A percentile compares a stretch with the other conserved stretches of the same genome.
Conservation (phyloP, 2,113 vertebrate genomes). For the Tyrannus savana region DNA sequence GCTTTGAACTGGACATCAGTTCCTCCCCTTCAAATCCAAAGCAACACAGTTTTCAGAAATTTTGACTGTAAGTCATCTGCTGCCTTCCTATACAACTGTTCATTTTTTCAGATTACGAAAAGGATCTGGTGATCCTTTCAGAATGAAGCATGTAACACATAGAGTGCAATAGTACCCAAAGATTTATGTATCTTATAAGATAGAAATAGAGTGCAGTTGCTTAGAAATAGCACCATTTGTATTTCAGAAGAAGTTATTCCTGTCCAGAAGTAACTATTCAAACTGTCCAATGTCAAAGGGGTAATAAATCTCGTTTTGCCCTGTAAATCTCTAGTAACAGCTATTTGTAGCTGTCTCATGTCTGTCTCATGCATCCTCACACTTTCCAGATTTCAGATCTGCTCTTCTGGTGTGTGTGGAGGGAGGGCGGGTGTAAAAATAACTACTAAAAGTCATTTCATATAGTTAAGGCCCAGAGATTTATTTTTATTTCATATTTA, state of each 20-base stretch:
- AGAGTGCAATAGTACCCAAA: neutral
- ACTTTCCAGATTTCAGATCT: neutral
- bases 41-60: neutral
- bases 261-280: neutral
- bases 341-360: neutral
- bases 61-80: neutral
- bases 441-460: neutral
- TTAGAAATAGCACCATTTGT: neutral
- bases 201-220: neutral
- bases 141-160: neutral
- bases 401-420: neutral
- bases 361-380: neutral
- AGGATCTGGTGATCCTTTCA: neutral
- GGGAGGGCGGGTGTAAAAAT: too few relatives aligned
- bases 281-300: neutral
- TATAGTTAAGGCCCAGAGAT: neutral
- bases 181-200: neutral
- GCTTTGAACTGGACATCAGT: neutral
- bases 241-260: neutral
- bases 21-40: neutral
- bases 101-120: neutral
- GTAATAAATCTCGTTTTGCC: neutral
- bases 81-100: neutral
- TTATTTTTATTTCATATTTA: neutral
- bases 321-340: neutral